Evolutionary conservation across 2,797 vertebrate species (phyloP).

Genomic region (Potorous gilbertii): DNA sequence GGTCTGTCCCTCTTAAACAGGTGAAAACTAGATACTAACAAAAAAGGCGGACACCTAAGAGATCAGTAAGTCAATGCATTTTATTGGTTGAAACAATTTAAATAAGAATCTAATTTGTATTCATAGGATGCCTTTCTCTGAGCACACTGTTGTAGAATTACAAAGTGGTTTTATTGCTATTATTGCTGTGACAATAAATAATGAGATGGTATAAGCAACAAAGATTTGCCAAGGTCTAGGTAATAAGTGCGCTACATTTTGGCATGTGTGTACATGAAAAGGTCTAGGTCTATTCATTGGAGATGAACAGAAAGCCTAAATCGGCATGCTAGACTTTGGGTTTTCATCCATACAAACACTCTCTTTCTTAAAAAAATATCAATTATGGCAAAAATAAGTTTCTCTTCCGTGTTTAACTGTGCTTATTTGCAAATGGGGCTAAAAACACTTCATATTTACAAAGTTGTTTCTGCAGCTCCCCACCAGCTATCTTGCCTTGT

Average conservation of each 20-base stretch:
- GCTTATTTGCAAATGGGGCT: neutral
- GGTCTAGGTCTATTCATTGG: neutral
- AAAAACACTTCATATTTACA: neutral
- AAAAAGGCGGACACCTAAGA: constrained; percentile 3
- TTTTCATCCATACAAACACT: neutral
- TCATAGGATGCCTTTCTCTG: constrained; percentile 51
- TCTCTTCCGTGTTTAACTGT: neutral
- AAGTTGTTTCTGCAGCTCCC: neutral
- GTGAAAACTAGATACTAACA: constrained; percentile 42
- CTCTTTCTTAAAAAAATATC: neutral
- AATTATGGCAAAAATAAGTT: neutral
- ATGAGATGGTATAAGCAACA: constrained; percentile 63
- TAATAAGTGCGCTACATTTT: constrained; percentile 43
- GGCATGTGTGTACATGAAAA: neutral
- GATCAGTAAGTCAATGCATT: constrained; percentile 42
- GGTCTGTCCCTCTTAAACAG: constrained; percentile 43
- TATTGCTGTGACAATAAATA: constrained; percentile 69
- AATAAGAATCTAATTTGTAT: constrained; percentile 61
- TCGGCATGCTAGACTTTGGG: neutral
- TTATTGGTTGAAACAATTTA: constrained; percentile 48
- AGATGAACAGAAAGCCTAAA: neutral
- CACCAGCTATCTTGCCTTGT: neutral
- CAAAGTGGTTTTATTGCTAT: constrained; percentile 57
- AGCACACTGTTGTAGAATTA: constrained; percentile 66
- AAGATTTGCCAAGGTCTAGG: constrained; percentile 47